Conservation (phyloP, 2,888 invertebrate species). For the Hybos culiciformis region DNA sequence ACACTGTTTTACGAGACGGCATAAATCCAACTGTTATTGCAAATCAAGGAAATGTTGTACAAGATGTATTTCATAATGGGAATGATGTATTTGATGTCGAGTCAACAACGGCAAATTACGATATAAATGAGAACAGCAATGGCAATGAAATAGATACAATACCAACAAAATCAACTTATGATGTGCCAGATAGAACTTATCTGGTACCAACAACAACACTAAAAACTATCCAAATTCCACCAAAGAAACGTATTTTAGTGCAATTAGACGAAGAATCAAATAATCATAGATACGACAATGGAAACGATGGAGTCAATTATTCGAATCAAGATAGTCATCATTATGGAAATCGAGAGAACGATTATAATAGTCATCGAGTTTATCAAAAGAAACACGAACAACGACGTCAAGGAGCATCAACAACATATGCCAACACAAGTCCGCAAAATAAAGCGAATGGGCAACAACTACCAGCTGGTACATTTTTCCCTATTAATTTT, state of each 20-base stretch:
- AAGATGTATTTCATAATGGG: too few species aligned
- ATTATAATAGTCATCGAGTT: background rate
- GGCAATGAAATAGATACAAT: background rate
- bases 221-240: constrained; percentile 5
- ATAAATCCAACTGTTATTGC: too few species aligned
- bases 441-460: too few species aligned
- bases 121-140: background rate
- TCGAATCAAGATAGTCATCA: background rate
- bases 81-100: too few species aligned
- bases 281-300: constrained; percentile 13
- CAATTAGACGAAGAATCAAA: constrained; percentile 11
- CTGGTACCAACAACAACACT: background rate
- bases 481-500: constrained; percentile 34
- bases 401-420: too few species aligned
- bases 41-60: too few species aligned
- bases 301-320: background rate
- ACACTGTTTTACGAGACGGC: too few species aligned
- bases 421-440: too few species aligned
- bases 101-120: background rate
- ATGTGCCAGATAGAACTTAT: background rate
- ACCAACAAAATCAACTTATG: background rate
- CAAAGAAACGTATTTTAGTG: constrained; percentile 13
- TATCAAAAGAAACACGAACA: background rate
- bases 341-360: too few species aligned
- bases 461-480: constrained; percentile 31